Percentiles rank a stretch among this genome's conserved stretches.
Evolutionary conservation across 92 coral and sea anemone species (phyloP).

Genomic region (Pocillopora meandrina): DNA sequence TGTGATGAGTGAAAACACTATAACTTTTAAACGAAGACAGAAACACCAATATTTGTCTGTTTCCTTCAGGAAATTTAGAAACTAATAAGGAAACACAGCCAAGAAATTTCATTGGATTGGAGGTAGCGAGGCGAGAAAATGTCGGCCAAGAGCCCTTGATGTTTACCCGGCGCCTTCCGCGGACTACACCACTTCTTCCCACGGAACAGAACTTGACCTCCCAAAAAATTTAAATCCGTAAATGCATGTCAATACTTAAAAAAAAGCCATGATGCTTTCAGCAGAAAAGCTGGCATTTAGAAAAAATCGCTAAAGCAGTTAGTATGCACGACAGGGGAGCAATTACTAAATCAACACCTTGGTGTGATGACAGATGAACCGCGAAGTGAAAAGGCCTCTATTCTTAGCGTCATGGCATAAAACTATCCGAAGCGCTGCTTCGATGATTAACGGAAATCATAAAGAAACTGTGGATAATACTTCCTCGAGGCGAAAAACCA

Average conservation of each 20-base stretch:
- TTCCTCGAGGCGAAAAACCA: neutral
- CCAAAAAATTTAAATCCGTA: too few species aligned
- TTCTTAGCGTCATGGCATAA: neutral
- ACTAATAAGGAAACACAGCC: too few species aligned
- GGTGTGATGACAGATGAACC: conserved; percentile 1
- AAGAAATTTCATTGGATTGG: too few species aligned
- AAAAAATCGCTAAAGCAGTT: conserved; percentile 5
- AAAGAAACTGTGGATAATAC: neutral
- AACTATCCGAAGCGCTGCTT: neutral
- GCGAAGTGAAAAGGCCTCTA: neutral
- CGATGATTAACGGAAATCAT: conserved; percentile 27
- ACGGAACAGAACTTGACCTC: too few species aligned
- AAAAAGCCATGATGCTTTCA: neutral
- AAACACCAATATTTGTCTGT: too few species aligned
- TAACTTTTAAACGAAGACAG: too few species aligned
- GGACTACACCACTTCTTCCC: too few species aligned
- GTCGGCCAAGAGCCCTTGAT: too few species aligned
- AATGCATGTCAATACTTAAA: neutral
- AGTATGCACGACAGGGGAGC: conserved; percentile 11
- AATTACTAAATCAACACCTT: neutral
- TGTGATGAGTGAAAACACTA: too few species aligned
- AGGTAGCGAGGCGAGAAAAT: too few species aligned
- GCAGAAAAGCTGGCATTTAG: conserved; percentile 13
- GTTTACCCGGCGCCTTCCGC: too few species aligned
- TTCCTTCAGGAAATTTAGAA: too few species aligned